Evolutionary conservation across 2,113 vertebrate species (phyloP).

Genomic region (Labeo catla): DNA sequence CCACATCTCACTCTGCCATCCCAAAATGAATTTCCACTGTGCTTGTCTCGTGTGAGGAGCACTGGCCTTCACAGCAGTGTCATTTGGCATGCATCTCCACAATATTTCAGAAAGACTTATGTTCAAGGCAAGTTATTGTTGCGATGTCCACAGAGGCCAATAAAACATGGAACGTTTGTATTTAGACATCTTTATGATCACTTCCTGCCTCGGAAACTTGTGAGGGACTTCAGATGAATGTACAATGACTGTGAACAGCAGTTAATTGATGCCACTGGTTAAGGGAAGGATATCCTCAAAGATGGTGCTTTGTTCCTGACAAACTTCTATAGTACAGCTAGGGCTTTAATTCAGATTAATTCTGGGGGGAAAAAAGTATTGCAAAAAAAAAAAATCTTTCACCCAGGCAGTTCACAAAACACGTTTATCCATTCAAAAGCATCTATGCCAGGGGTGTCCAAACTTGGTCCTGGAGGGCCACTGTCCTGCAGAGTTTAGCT

Average conservation of each 20-base stretch:
- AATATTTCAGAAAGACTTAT: constrained; percentile 12
- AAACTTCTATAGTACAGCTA: not conserved
- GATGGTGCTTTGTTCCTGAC: constrained; percentile 26
- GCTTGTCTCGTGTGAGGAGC: not conserved
- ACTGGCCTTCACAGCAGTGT: not conserved
- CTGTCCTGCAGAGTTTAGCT: too few species aligned
- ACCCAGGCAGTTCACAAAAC: not conserved
- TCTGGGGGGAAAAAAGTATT: not conserved
- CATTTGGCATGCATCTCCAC: constrained; percentile 16
- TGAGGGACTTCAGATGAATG: constrained; percentile 25
- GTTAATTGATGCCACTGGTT: not conserved
- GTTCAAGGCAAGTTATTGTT: not conserved
- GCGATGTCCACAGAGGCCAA: not conserved
- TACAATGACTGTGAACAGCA: constrained; percentile 13
- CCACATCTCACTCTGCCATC: not conserved
- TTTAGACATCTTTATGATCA: constrained; percentile 25
- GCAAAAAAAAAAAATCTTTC: not conserved
- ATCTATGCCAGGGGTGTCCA: not conserved
- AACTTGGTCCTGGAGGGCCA: too few species aligned
- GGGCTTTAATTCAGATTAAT: not conserved
- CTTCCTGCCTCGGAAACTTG: constrained; percentile 25
- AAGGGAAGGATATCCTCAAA: not conserved
- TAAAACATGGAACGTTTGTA: not conserved
- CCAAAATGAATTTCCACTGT: not conserved
- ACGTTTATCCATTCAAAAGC: not conserved